A percentile compares a stretch with the other conserved stretches of the same genome.
Conservation (phyloP, 2,113 vertebrate species). For the Larimichthys polyactis region DNA sequence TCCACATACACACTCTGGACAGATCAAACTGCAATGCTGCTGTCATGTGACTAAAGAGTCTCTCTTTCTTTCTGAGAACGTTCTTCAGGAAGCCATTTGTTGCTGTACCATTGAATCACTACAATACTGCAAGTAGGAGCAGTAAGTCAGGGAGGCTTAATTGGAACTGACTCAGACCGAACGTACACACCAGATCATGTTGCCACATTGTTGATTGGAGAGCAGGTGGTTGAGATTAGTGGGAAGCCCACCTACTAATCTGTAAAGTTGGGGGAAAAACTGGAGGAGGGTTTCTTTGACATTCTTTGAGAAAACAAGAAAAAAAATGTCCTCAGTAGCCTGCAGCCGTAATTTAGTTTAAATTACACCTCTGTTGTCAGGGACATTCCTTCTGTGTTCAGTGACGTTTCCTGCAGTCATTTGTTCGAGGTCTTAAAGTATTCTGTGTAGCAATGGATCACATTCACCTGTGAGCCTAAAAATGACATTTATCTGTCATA, state of each 20-base stretch:
- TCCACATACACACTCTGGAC: too few relatives aligned
- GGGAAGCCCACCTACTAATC: neutral
- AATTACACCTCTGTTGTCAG: neutral
- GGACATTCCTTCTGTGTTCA: neutral
- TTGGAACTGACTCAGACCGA: too few relatives aligned
- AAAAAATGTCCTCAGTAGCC: neutral
- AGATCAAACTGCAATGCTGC: too few relatives aligned
- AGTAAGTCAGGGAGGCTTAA: neutral
- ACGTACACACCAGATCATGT: neutral
- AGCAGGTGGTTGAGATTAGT: conserved; percentile 5
- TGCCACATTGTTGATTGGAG: neutral
- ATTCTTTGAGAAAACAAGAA: neutral
- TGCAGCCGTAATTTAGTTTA: conserved; percentile 2
- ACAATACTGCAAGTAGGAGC: too few relatives aligned
- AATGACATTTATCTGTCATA: too few relatives aligned
- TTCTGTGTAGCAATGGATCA: too few relatives aligned
- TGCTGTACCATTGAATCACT: too few relatives aligned
- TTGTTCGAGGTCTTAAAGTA: neutral
- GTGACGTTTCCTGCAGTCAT: neutral
- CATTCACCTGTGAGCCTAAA: too few relatives aligned
- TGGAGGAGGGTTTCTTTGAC: neutral
- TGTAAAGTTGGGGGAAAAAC: neutral
- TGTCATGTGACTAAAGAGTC: too few relatives aligned
- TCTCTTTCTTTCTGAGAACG: too few relatives aligned
- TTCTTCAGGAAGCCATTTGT: too few relatives aligned